phyloP scores from a whole-genome alignment of 2,888 invertebrate species.

The Leucozona laternaria region DNA sequence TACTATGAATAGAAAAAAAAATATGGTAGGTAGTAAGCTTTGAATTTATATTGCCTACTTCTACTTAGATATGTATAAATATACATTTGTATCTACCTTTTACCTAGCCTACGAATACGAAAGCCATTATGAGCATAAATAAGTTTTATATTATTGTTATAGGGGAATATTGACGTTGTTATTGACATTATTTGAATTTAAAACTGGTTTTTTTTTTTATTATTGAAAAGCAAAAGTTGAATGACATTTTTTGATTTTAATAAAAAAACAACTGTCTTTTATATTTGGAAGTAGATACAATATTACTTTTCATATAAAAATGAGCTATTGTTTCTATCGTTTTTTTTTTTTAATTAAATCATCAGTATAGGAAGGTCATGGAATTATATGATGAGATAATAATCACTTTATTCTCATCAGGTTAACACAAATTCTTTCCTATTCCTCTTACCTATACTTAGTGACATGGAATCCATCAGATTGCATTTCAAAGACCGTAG shows the following conservation, averaged over 20 bases:
- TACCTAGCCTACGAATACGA: neutral
- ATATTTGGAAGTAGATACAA: neutral
- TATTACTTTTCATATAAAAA: neutral
- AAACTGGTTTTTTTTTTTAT: conserved; percentile 1
- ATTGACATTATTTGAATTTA: neutral
- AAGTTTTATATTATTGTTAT: neutral
- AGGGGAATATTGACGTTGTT: neutral
- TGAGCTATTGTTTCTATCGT: neutral
- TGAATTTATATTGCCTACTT: neutral
- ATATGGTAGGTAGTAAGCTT: neutral
- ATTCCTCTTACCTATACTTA: too few relatives aligned
- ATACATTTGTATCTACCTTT: too few relatives aligned
- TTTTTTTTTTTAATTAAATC: too few relatives aligned
- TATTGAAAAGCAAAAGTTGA: conserved; percentile 3
- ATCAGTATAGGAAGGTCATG: too few relatives aligned
- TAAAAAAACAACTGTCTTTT: neutral
- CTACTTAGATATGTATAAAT: neutral
- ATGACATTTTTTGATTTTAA: neutral
- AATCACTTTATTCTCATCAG: too few relatives aligned
- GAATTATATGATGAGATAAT: too few relatives aligned
- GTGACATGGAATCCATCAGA: too few relatives aligned
- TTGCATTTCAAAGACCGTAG: too few relatives aligned
- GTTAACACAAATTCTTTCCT: too few relatives aligned
- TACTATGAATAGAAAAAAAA: neutral
- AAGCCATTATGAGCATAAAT: neutral